Percentiles rank a stretch among this genome's conserved stretches.
Conservation (phyloP, 2,797 vertebrate species). For the Leuciscus waleckii region DNA sequence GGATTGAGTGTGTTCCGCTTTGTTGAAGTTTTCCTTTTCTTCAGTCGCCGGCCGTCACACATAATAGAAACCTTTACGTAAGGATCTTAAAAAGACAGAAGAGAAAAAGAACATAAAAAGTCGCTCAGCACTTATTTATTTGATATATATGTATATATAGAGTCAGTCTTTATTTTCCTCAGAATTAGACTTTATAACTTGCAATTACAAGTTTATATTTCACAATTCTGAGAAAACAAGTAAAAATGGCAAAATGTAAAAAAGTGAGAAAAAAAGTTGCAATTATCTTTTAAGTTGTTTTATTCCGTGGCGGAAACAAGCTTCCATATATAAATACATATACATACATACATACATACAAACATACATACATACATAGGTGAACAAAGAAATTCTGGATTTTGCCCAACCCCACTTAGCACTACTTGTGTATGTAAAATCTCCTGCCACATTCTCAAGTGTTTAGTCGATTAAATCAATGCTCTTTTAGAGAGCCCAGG, state of each 20-base stretch:
- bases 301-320: no score
- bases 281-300: no score
- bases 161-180: no score
- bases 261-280: no score
- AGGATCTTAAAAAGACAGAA: constrained; percentile 51
- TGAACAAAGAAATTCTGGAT: background rate
- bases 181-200: no score
- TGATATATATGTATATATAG: background rate
- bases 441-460: constrained; percentile 24
- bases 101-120: constrained; percentile 2
- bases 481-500: constrained; percentile 23
- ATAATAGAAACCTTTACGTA: constrained; percentile 91
- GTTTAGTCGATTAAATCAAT: constrained; percentile 39
- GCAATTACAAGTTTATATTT: no score
- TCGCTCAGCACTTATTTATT: no score
- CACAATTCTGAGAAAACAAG: no score
- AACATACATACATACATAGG: background rate
- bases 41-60: constrained; percentile 94
- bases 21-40: constrained; percentile 98
- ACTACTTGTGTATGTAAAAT: constrained; percentile 23
- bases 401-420: constrained; percentile 2
- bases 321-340: no score
- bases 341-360: background rate
- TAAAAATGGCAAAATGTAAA: no score
- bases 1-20: constrained; percentile 98